These are phyloP conservation scores for Caranx ignobilis DNA, from an alignment of 2,113 vertebrate genomes.

Conservation along the genomic window DNA sequence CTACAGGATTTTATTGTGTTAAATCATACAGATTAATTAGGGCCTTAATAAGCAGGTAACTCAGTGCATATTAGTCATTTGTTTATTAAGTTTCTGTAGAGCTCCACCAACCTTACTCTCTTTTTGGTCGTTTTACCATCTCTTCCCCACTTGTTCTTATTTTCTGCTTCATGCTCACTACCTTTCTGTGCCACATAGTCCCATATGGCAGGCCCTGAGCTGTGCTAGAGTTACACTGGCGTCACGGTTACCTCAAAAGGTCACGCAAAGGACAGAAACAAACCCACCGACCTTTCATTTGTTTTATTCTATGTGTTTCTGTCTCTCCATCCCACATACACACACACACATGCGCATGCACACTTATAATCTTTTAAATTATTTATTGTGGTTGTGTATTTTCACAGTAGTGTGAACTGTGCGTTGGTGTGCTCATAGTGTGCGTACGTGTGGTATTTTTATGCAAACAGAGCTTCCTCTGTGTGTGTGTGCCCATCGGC, in stretches of 20 bases:
- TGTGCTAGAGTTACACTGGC: slow-evolving; percentile 74
- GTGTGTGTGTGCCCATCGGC: slow-evolving; percentile 41
- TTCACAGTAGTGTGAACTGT: slow-evolving; percentile 39
- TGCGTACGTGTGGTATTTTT: slow-evolving; percentile 36
- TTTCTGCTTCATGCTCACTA: slow-evolving; percentile 66
- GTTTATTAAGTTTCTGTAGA: not conserved
- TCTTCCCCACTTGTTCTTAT: slow-evolving; percentile 21
- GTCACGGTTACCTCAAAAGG: slow-evolving; percentile 60
- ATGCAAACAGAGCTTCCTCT: slow-evolving; percentile 71
- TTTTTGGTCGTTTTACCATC: slow-evolving; percentile 20
- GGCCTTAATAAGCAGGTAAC: not conserved
- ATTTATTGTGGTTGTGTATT: slow-evolving; percentile 36
- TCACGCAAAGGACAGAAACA: slow-evolving; percentile 70
- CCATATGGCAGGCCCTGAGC: slow-evolving; percentile 65
- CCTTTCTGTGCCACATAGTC: slow-evolving; percentile 63
- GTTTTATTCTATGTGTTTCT: slow-evolving; percentile 8
- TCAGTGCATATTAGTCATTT: not conserved
- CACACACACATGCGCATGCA: not conserved
- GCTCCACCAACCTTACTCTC: not conserved
- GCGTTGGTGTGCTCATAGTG: slow-evolving; percentile 27
- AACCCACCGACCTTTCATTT: slow-evolving; percentile 41
- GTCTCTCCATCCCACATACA: not conserved
- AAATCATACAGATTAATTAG: not conserved
- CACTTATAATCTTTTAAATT: slow-evolving; percentile 5
- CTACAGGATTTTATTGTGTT: not conserved